Conservation (phyloP, 2,888 invertebrate genomes). For the Galerucella nymphaeae region DNA sequence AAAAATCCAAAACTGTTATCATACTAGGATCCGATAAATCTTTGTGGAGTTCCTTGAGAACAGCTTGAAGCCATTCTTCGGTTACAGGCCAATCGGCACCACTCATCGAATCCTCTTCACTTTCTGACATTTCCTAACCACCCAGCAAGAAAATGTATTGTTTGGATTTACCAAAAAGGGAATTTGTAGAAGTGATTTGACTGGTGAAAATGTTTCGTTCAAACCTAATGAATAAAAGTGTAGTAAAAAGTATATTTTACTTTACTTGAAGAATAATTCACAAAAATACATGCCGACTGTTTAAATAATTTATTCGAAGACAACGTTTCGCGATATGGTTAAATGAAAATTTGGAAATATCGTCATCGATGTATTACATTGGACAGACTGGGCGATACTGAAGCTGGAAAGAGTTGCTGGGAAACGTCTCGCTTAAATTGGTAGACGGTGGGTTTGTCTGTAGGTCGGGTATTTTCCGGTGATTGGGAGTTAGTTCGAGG, state of each 20-base stretch:
- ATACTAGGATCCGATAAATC: conserved; percentile 55
- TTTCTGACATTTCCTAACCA: conserved; percentile 65
- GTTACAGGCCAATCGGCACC: conserved; percentile 68
- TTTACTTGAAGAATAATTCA: conserved; percentile 5
- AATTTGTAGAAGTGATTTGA: not conserved
- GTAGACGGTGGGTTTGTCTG: conserved; percentile 20
- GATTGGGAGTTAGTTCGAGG: conserved; percentile 12
- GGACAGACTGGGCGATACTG: conserved; percentile 7
- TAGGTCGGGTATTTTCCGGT: conserved; percentile 21
- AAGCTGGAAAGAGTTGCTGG: not conserved
- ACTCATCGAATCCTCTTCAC: conserved; percentile 67
- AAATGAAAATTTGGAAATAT: conserved; percentile 5
- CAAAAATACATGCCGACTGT: not conserved
- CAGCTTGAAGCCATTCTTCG: conserved; percentile 69
- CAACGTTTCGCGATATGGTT: not conserved
- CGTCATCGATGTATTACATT: conserved; percentile 17
- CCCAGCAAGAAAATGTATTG: not conserved
- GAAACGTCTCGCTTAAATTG: not conserved
- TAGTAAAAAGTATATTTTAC: not conserved
- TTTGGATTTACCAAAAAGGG: not conserved
- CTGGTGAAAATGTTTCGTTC: not conserved
- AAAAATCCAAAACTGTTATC: conserved; percentile 66
- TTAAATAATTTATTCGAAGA: conserved; percentile 1
- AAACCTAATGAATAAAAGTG: too few species aligned
- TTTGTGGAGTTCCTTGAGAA: conserved; percentile 67